Evolutionary conservation across 2,113 vertebrate species (phyloP).

Genomic region (Ellobius talpinus): DNA sequence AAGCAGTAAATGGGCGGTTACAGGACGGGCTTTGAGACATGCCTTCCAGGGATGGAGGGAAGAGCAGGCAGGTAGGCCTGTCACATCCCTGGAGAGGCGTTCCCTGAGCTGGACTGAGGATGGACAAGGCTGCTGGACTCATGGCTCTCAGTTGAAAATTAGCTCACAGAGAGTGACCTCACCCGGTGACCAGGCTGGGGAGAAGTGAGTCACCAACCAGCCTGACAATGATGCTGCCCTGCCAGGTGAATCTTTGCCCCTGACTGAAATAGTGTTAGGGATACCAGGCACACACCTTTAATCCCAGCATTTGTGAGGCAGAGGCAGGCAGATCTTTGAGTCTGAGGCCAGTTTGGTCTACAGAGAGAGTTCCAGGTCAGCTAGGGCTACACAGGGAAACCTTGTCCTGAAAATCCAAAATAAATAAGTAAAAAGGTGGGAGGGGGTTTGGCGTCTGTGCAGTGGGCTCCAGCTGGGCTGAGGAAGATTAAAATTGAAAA

Average conservation of each 20-base stretch:
- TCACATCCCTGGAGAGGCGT: not conserved
- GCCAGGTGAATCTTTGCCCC: constrained; percentile 86
- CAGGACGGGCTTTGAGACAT: not conserved
- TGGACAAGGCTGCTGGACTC: not conserved
- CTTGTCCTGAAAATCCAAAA: not conserved
- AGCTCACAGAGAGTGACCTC: constrained; percentile 86
- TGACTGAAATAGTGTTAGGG: constrained; percentile 77
- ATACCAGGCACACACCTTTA: not conserved
- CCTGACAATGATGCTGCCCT: constrained; percentile 74
- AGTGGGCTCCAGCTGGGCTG: not conserved
- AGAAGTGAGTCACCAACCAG: constrained; percentile 83
- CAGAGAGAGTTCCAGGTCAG: not conserved
- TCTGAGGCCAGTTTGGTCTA: not conserved
- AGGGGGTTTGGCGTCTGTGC: constrained; percentile 66
- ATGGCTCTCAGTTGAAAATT: constrained; percentile 82
- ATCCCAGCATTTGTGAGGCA: not conserved
- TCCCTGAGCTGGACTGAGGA: not conserved
- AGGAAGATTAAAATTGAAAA: constrained; percentile 57
- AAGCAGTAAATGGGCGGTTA: not conserved
- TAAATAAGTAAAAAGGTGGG: not conserved
- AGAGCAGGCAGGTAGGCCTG: not conserved
- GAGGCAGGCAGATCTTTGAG: not conserved
- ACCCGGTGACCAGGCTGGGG: constrained; percentile 85
- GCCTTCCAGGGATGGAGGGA: not conserved
- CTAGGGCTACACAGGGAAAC: not conserved